Base-by-base conservation (phyloP, 2,888 invertebrate species). In the Pseudoips prasinana region DNA sequence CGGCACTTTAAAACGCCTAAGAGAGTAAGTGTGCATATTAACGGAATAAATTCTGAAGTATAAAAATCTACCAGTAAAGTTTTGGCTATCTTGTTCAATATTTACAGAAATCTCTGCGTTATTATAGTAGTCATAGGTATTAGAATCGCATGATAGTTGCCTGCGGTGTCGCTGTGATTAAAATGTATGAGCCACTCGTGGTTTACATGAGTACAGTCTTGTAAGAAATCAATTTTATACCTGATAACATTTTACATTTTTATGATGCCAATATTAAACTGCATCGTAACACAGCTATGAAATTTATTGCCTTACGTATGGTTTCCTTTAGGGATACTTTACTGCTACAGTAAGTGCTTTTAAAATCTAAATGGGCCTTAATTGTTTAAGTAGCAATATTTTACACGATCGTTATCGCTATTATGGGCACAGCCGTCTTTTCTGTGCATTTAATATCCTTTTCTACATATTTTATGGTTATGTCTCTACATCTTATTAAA, bases 21-120 rank as follows among this genome's bases (percentile, higher is more conserved):
- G 61, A 62, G 66, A 65, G 67, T 71, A 73, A 72, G 69, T 68
- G 67, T 54, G 60, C 64, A 64, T 67, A 70, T 70, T 65, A 69
- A 60, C 59, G 49, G 64, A 54, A 66, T 71, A 71, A 69, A 73
- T 72, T 69, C 47, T 45, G 48, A 49, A 45, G 57, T 65, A 70
- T 73, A 69, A 67, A 64, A 67, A 76, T 71, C 69, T 63, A 66
- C 61, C 56, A 50, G 42, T 46, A 62, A 63, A 59, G 48, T 54
- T 49, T 49, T 30, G 47, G 37, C 45, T 50, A 50, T 53, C 54
- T 36, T 43, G 24, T 36, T 45, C 36, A 46, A 37, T 43, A 40
- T 35, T 44, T 36, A 36, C 5, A 14, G 39, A 25, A 60, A 53
- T 46, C 5, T 51, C 26, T 41, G 14, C 48, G 33, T 33, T 50